phyloP scores from a whole-genome alignment of 2,113 vertebrate genomes.

The Lathamus discolor region DNA sequence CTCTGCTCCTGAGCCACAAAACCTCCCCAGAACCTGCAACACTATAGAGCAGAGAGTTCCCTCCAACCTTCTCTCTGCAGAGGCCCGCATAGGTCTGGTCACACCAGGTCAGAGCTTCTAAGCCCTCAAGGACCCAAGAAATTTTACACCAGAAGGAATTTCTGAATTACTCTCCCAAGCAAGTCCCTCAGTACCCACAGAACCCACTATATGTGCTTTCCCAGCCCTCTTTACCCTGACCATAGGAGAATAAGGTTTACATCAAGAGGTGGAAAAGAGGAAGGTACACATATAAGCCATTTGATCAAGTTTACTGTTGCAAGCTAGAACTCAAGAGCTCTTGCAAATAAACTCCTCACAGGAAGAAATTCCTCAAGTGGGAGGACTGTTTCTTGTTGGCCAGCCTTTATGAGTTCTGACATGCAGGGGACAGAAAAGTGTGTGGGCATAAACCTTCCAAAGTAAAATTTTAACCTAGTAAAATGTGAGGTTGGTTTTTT shows the following conservation, averaged over 20 bases:
- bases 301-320: not conserved
- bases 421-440: not conserved
- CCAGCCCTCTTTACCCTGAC: not conserved
- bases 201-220: rapidly evolving
- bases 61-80: not conserved
- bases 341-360: not conserved
- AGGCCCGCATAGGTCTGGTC: not conserved
- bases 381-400: not conserved
- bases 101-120: not conserved
- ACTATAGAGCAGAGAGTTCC: not conserved
- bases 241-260: not conserved
- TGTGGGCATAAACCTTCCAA: not conserved
- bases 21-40: not conserved
- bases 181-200: not conserved
- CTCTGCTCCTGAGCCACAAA: not conserved
- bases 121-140: not conserved
- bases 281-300: not conserved
- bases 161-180: not conserved
- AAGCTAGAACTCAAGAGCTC: not conserved
- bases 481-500: not conserved
- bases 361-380: not conserved
- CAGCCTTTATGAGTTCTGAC: not conserved
- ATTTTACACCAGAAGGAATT: not conserved
- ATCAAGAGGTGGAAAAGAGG: not conserved
- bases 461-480: not conserved